Percentiles rank a stretch among this genome's conserved stretches.
Evolutionary conservation across 2,888 invertebrate genomes (phyloP).

Genomic region (Ormyrus rosae): DNA sequence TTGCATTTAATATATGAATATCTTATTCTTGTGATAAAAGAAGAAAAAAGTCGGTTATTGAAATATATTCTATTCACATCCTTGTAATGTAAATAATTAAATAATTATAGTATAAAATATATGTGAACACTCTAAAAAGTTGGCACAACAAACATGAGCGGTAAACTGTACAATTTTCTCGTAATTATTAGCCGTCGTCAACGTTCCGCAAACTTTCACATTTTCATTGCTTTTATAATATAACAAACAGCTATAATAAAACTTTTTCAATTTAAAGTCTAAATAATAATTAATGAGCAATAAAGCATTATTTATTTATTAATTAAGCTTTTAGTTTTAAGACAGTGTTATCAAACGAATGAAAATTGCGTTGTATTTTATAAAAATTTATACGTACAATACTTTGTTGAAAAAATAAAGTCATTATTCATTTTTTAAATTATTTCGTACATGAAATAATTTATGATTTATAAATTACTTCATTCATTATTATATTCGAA

Average conservation of each 20-base stretch:
- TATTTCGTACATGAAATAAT: no score
- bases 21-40: no score
- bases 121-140: constrained; percentile 9
- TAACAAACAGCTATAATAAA: constrained; percentile 12
- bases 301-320: no score
- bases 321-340: no score
- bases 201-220: constrained; percentile 35
- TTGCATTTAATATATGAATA: no score
- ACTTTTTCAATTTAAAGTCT: constrained; percentile 10
- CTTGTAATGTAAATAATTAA: constrained; percentile 18
- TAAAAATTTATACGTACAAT: no score
- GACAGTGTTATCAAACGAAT: no score
- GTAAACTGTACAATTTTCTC: constrained; percentile 33
- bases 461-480: no score
- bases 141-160: neutral
- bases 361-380: no score
- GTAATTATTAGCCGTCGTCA: constrained; percentile 33
- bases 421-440: no score
- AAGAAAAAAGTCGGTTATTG: neutral
- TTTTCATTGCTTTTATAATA: constrained; percentile 5
- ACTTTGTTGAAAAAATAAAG: no score
- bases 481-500: no score
- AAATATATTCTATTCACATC: constrained; percentile 6
- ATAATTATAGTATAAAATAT: constrained; percentile 19
- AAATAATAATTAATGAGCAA: neutral